These are phyloP conservation scores for Turnix velox DNA, from an alignment of 2,113 vertebrate genomes.

Conservation along the genomic window DNA sequence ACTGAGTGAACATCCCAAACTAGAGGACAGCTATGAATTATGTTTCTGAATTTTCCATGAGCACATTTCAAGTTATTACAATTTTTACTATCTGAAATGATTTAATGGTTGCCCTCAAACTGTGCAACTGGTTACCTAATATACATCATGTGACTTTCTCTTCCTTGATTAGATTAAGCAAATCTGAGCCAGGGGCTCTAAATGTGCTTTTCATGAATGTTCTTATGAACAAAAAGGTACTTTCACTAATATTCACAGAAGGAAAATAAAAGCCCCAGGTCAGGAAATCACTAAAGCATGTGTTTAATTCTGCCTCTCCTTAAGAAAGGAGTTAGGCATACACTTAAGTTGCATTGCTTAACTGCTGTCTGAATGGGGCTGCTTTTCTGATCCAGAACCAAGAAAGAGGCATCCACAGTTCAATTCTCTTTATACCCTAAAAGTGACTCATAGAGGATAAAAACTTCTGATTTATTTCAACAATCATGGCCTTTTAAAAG, in stretches of 20 bases:
- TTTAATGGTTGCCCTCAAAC: slow-evolving; percentile 22
- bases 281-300: slow-evolving; percentile 62
- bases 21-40: background rate
- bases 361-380: background rate
- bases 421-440: background rate
- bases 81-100: background rate
- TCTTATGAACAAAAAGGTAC: slow-evolving; percentile 56
- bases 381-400: slow-evolving; percentile 21
- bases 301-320: slow-evolving; percentile 47
- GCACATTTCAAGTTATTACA: background rate
- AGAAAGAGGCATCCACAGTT: background rate
- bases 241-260: slow-evolving; percentile 63
- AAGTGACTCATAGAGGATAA: background rate
- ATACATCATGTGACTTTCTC: background rate
- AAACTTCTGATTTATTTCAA: background rate
- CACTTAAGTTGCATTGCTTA: background rate
- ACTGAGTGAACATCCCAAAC: background rate
- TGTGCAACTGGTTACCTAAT: background rate
- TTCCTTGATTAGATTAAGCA: slow-evolving; percentile 56
- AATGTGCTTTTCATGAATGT: slow-evolving; percentile 42
- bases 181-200: slow-evolving; percentile 38
- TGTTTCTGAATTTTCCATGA: background rate
- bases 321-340: background rate
- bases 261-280: slow-evolving; percentile 56
- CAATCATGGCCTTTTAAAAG: background rate